Evolutionary conservation across 2,888 invertebrate species (phyloP).

Genomic region (Drosophila paramelanica): DNA sequence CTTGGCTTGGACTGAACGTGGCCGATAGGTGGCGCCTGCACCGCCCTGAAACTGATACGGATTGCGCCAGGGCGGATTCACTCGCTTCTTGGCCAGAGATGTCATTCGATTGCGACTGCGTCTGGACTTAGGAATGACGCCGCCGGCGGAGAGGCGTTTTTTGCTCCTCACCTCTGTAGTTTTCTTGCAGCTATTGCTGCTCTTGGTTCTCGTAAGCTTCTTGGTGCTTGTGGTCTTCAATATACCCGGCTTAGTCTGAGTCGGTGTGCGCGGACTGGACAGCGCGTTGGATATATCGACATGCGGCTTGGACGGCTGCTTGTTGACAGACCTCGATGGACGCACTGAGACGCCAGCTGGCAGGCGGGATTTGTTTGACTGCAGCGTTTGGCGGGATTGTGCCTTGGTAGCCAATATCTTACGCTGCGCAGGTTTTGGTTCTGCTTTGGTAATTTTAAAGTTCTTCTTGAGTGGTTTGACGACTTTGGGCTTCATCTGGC

Average conservation of each 20-base stretch:
- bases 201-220: conserved; percentile 1
- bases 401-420: background rate
- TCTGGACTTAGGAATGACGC: background rate
- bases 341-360: background rate
- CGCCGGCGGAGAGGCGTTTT: conserved; percentile 36
- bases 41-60: conserved; percentile 22
- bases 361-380: background rate
- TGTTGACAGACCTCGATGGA: background rate
- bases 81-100: background rate
- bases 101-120: background rate
- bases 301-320: background rate
- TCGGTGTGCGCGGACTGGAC: no score
- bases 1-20: background rate
- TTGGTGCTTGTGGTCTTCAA: background rate
- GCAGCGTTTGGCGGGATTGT: background rate
- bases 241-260: background rate
- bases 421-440: background rate
- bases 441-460: background rate
- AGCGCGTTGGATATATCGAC: background rate
- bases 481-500: background rate
- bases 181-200: background rate
- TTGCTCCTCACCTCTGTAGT: background rate
- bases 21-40: conserved; percentile 14
- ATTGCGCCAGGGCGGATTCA: conserved; percentile 9
- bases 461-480: background rate